Evolutionary conservation across 1,140 invertebrate genomes (phyloP).

Genomic region (Thaumatotibia leucotreta): DNA sequence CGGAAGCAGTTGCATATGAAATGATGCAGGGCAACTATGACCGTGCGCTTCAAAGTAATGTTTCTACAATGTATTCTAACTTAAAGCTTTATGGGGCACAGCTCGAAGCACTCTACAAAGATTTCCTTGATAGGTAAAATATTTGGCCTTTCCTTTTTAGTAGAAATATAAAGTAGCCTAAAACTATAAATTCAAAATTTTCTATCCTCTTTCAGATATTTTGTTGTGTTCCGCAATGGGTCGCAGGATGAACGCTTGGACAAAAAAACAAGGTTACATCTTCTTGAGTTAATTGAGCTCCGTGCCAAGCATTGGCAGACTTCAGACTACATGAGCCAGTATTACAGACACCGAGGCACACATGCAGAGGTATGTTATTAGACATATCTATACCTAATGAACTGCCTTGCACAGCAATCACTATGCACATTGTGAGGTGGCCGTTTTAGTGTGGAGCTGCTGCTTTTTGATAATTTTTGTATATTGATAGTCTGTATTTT

Average conservation of each 20-base stretch:
- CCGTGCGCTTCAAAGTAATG: constrained; percentile 78
- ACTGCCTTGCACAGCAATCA: too few relatives aligned
- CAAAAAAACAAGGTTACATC: constrained; percentile 86
- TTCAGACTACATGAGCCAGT: constrained; percentile 87
- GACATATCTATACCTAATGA: too few relatives aligned
- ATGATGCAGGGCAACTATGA: constrained; percentile 80
- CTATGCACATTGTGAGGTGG: too few relatives aligned
- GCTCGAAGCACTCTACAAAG: constrained; percentile 85
- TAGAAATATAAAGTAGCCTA: not conserved
- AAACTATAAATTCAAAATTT: not conserved
- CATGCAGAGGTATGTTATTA: constrained; percentile 80
- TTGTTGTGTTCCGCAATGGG: constrained; percentile 91
- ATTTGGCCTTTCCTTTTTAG: not conserved
- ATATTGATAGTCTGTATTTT: too few relatives aligned
- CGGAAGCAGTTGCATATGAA: constrained; percentile 82
- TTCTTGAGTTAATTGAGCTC: constrained; percentile 92
- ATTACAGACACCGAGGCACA: constrained; percentile 88
- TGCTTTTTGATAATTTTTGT: too few relatives aligned
- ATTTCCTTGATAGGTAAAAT: constrained; percentile 77
- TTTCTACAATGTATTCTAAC: constrained; percentile 82
- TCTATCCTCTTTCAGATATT: constrained; percentile 66
- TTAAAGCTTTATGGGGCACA: constrained; percentile 85
- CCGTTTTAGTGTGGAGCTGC: too few relatives aligned
- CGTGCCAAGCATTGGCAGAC: constrained; percentile 91
- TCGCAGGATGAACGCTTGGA: constrained; percentile 89